These are phyloP conservation scores for Hermetia illucens DNA, from an alignment of 1,140 invertebrate species.

Conservation along the genomic window DNA sequence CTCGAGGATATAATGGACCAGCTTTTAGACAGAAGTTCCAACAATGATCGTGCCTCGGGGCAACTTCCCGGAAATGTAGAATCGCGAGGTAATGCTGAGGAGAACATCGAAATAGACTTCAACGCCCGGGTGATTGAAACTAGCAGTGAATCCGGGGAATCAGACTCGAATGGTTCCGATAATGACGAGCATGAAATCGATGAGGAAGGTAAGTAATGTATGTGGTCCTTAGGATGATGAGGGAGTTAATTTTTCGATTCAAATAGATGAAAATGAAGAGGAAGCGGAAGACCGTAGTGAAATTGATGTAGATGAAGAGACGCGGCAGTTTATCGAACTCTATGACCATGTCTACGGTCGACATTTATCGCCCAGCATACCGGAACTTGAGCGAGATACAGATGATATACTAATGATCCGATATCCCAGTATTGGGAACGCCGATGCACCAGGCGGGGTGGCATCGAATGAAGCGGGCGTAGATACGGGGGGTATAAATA, in stretches of 20 bases:
- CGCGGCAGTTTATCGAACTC: slow-evolving; percentile 26
- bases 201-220: slow-evolving; percentile 15
- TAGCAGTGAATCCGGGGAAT: slow-evolving; percentile 14
- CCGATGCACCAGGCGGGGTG: too few species aligned
- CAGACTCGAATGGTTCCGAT: slow-evolving; percentile 31
- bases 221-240: slow-evolving; percentile 3
- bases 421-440: slow-evolving; percentile 33
- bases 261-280: slow-evolving; percentile 45
- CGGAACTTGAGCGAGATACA: slow-evolving; percentile 35
- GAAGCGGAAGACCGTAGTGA: slow-evolving; percentile 51
- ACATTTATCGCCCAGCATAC: slow-evolving; percentile 35
- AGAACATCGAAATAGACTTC: too few species aligned
- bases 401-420: slow-evolving; percentile 50
- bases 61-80: slow-evolving; percentile 20
- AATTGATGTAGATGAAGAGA: slow-evolving; percentile 34
- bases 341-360: slow-evolving; percentile 36
- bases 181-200: slow-evolving; percentile 32
- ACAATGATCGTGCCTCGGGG: slow-evolving; percentile 11
- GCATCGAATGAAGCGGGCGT: slow-evolving; percentile 28
- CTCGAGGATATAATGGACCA: slow-evolving; percentile 58
- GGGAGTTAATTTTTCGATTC: slow-evolving; percentile 31
- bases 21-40: slow-evolving; percentile 39
- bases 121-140: slow-evolving; percentile 8
- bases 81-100: too few species aligned
- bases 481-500: slow-evolving; percentile 5